phyloP scores from a whole-genome alignment of 1,140 invertebrate genomes.

The Drosophila nikananu region DNA sequence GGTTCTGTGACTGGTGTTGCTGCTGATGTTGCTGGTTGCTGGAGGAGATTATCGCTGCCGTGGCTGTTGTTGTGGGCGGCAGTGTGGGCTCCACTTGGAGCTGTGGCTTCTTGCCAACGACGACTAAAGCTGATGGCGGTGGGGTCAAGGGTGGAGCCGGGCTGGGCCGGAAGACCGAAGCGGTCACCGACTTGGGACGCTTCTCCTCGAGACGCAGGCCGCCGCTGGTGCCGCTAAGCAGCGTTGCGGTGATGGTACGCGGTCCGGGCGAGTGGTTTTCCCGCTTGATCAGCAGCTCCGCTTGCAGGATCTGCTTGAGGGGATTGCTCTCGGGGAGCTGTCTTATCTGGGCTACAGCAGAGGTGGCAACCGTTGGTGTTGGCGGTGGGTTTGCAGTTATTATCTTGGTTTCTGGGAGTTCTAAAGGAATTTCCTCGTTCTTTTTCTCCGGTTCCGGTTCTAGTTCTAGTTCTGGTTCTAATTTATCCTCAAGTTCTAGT shows the following conservation, averaged over 20 bases:
- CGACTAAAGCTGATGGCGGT: constrained; percentile 17
- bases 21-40: constrained; percentile 57
- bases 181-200: constrained; percentile 83
- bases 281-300: constrained; percentile 63
- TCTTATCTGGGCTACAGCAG: constrained; percentile 34
- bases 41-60: constrained; percentile 64
- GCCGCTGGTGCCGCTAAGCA: constrained; percentile 38
- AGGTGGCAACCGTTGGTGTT: constrained; percentile 30
- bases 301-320: constrained; percentile 33
- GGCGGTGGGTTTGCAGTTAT: constrained; percentile 30
- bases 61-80: constrained; percentile 73
- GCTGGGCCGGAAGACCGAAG: constrained; percentile 75
- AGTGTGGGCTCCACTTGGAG: constrained; percentile 43
- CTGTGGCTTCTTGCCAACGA: constrained; percentile 44
- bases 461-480: constrained; percentile 45
- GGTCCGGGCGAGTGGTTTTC: constrained; percentile 68
- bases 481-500: constrained; percentile 47
- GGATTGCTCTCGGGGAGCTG: constrained; percentile 23
- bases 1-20: constrained; percentile 73
- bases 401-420: constrained; percentile 5
- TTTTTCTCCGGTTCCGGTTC: constrained; percentile 30
- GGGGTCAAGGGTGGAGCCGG: constrained; percentile 31
- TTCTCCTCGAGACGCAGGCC: constrained; percentile 65
- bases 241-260: constrained; percentile 66
- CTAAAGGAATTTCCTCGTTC: constrained; percentile 9